phyloP scores from a whole-genome alignment of 2,888 invertebrate species.

The Callosobruchus maculatus region DNA sequence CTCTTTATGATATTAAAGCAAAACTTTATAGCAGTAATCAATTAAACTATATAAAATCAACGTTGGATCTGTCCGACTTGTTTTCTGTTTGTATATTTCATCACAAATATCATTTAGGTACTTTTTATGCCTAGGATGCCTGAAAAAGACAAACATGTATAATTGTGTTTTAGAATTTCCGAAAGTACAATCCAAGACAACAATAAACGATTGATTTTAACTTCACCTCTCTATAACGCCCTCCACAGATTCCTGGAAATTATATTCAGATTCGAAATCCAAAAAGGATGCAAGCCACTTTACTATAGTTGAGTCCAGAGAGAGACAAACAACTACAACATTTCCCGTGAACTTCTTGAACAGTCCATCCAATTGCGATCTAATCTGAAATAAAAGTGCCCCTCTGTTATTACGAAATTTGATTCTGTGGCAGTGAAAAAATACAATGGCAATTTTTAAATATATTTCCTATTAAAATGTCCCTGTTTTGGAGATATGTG shows the following conservation, averaged over 20 bases:
- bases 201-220: too few species aligned
- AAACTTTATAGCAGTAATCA: conserved; percentile 55
- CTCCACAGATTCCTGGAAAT: conserved; percentile 54
- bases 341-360: conserved; percentile 59
- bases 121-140: conserved; percentile 66
- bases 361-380: conserved; percentile 58
- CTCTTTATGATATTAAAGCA: conserved; percentile 21
- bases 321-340: conserved; percentile 64
- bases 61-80: conserved; percentile 55
- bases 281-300: conserved; percentile 60
- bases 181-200: too few species aligned
- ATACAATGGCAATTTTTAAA: too few species aligned
- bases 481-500: too few species aligned
- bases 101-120: conserved; percentile 65
- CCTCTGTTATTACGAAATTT: too few species aligned
- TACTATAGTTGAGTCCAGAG: conserved; percentile 58
- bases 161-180: too few species aligned
- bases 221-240: conserved; percentile 56
- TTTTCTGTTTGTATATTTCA: conserved; percentile 58
- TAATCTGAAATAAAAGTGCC: conserved; percentile 46
- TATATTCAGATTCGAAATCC: conserved; percentile 54
- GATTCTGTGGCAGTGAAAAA: too few species aligned
- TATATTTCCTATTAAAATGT: too few species aligned
- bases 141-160: conserved; percentile 42
- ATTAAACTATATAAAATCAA: conserved; percentile 61